Percentiles rank a stretch among this genome's conserved stretches.
These are phyloP conservation scores for Clarias laeviceps DNA, from an alignment of 2,797 vertebrate genomes.

Conservation along the genomic window DNA sequence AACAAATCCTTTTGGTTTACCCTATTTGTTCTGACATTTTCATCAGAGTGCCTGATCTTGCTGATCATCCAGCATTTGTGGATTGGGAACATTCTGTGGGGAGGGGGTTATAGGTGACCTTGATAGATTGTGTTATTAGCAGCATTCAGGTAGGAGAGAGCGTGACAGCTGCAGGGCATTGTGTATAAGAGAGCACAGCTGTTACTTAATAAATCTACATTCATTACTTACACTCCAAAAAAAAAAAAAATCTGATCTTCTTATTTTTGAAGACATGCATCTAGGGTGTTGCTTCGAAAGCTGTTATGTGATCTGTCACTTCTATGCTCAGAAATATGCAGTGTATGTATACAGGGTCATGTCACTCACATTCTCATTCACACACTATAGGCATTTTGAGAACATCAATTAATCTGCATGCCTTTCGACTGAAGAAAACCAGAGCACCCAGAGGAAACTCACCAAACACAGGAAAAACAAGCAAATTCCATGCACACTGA, in stretches of 20 bases:
- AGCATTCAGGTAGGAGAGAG: slow-evolving; percentile 32
- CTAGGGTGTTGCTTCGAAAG: background rate
- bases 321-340: background rate
- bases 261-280: slow-evolving; percentile 25
- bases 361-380: too few relatives aligned
- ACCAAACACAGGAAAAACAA: too few relatives aligned
- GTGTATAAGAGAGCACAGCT: slow-evolving; percentile 29
- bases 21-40: slow-evolving; percentile 72
- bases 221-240: slow-evolving; percentile 32
- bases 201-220: slow-evolving; percentile 32
- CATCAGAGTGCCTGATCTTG: slow-evolving; percentile 61
- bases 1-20: slow-evolving; percentile 61
- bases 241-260: slow-evolving; percentile 27
- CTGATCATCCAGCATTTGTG: slow-evolving; percentile 63
- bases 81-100: slow-evolving; percentile 49
- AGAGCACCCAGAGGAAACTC: too few relatives aligned
- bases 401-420: too few relatives aligned
- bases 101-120: slow-evolving; percentile 68
- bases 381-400: too few relatives aligned
- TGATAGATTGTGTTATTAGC: slow-evolving; percentile 68
- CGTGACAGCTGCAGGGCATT: slow-evolving; percentile 30
- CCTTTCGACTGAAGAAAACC: too few relatives aligned
- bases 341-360: too few relatives aligned
- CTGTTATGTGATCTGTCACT: background rate
- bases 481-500: too few relatives aligned